Evolutionary conservation across 1,140 invertebrate genomes (phyloP), one percentile per base, ranked within the genome.

Genomic region (Homarus americanus): DNA sequence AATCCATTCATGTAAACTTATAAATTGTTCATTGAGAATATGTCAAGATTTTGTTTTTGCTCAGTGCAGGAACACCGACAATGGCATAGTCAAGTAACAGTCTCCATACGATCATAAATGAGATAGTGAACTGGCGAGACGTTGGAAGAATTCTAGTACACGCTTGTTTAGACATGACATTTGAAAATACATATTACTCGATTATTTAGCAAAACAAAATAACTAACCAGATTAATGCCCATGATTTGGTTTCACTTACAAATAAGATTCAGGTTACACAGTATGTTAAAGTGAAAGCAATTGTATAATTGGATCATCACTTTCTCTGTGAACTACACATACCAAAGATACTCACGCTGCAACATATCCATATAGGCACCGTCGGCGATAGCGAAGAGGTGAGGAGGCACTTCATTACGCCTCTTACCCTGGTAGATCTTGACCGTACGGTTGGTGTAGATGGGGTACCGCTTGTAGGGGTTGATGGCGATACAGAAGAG

Each of bases 381-480:
- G 49, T 90, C 88, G 66, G 88, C 38, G 49, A 90, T 90, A 36
- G 88, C 96, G 93, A 96, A 96, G 63, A 96, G 94, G 93, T 96
- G 96, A 38, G 96, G 96, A 40, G 96, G 96, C 91, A 96, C 94
- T 93, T 96, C 96, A 93, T 95, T 96, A 90, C 96, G 94, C 93
- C 96, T 95, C 93, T 90, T 90, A 44, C 88, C 69, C 49, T 90
- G 88, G 72, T 90, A 90, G 88, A 90, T 90, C 88, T 90, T 90
- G 80, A 90, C 88, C 32, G 63, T 49, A 63, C 88, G 79, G 88
- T 90, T 90, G 80, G 88, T 90, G 80, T 90, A 90, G 88, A 90
- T 90, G 80, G 88, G 63, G n/a, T 69, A 69, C n/a, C 63, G 63
- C 63, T 69, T 69, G 63, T 69, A 69, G 63, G 63, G 63, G 63